These are phyloP conservation scores for Pristionchus entomophagus DNA, from an alignment of 2,888 invertebrate genomes.

Conservation along the genomic window DNA sequence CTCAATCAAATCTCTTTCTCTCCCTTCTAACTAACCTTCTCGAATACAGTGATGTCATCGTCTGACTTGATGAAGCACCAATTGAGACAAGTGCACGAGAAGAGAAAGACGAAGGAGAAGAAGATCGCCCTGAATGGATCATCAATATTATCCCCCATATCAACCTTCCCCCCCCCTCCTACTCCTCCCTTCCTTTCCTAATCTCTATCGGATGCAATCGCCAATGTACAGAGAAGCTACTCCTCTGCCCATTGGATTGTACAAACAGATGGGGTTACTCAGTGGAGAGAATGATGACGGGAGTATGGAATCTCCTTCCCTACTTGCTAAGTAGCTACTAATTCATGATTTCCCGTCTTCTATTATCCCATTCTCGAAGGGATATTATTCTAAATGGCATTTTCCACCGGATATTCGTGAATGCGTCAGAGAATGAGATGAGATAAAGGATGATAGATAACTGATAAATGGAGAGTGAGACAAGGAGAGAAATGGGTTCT, in stretches of 20 bases:
- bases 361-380: too few relatives aligned
- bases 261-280: not conserved
- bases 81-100: slow-evolving; percentile 41
- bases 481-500: not conserved
- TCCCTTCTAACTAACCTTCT: too few relatives aligned
- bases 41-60: slow-evolving; percentile 42
- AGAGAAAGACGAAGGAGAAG: slow-evolving; percentile 46
- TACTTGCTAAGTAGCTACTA: too few relatives aligned
- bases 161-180: too few relatives aligned
- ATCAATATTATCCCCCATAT: too few relatives aligned
- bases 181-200: not conserved
- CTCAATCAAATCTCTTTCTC: not conserved
- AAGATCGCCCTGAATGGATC: slow-evolving; percentile 22
- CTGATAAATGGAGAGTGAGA: not conserved
- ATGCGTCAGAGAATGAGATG: not conserved
- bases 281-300: not conserved
- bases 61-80: slow-evolving; percentile 32
- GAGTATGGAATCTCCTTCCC: too few relatives aligned
- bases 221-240: not conserved
- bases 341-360: too few relatives aligned
- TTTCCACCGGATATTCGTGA: too few relatives aligned
- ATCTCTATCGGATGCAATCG: not conserved
- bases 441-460: not conserved
- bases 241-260: not conserved
- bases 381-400: too few relatives aligned